Base-by-base conservation (phyloP, 2,113 vertebrate species). In the Megaceryle maxima region DNA sequence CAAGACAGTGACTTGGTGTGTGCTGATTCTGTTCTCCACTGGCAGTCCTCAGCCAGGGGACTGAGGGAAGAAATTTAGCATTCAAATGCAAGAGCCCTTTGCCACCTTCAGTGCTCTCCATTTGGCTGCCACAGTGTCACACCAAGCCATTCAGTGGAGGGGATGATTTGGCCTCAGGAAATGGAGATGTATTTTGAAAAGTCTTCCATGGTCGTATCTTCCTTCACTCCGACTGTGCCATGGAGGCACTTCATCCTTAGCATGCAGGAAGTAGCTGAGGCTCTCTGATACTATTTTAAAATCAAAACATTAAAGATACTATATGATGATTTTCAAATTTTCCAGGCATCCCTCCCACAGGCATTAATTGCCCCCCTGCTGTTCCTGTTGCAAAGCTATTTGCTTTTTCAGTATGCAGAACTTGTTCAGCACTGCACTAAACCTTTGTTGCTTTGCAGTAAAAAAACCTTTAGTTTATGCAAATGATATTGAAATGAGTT, bases 301-400 rank as follows among this genome's bases (percentile, higher is more conserved):
- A 82, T 90, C 81, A 93, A 96, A 94, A 83, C 59, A 84, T 56
- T 90, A 68, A 86, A 90, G 84, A 55, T 79, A 81, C 69, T 74
- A 8, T 62, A 70, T 6, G 19, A 73, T 83, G 67, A 83, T 94
- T 88, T 95, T 86, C 60, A 64, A 29, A 68, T 92, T 90, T 94
- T 95, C 51, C 66, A 85, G 69, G 41, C 50, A 39, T 91, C 63
- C 76, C 69, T 84, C 66, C 82, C 4, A 57, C 79, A 1, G 4
- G 74, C 64, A 66, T 92, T 92, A 85, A 92, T 94, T 94, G 87
- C 41, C 60, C 41, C 41, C 84, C n/a, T 76, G 50, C 76, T 85
- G 63, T 69, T 70, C 41, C 69, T 76, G 44, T 81, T 96, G 80
- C 72, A 92, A 79, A 84, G 86, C 67, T 83, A 22, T 93, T 92